These are phyloP conservation scores for Stenichneumon culpator DNA, from an alignment of 2,888 invertebrate species.

Conservation along the genomic window DNA sequence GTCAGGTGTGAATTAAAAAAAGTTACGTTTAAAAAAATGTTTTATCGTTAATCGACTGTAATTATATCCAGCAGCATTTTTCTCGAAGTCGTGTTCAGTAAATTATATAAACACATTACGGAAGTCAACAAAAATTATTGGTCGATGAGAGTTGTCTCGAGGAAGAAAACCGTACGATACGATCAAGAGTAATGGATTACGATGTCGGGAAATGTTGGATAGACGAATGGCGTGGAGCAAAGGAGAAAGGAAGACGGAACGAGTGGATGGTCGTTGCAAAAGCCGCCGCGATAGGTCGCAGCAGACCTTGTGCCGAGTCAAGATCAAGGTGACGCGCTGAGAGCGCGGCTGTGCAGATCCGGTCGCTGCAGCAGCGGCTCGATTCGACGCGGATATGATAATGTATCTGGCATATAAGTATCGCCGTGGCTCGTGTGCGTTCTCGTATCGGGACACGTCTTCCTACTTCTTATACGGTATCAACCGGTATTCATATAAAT, in stretches of 20 bases:
- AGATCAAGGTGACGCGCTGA: slow-evolving; percentile 78
- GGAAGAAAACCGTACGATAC: not conserved
- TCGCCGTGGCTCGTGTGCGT: slow-evolving; percentile 18
- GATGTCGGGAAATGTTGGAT: not conserved
- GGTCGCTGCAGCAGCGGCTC: slow-evolving; percentile 35
- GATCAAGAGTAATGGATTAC: not conserved
- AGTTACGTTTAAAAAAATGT: too few relatives aligned
- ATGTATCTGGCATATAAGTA: slow-evolving; percentile 57
- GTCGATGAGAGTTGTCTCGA: not conserved
- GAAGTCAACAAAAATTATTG: not conserved
- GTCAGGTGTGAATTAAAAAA: not conserved
- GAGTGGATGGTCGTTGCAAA: slow-evolving; percentile 46
- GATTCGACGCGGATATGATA: slow-evolving; percentile 64
- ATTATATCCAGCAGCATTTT: not conserved
- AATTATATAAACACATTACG: not conserved
- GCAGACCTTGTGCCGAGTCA: slow-evolving; percentile 78
- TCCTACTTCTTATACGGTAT: slow-evolving; percentile 30
- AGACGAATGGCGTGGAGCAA: not conserved
- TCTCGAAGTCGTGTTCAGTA: not conserved
- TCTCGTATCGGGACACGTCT: slow-evolving; percentile 27
- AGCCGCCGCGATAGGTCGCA: slow-evolving; percentile 65
- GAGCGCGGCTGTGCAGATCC: slow-evolving; percentile 36
- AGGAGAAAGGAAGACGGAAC: slow-evolving; percentile 44
- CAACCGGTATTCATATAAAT: slow-evolving; percentile 28
- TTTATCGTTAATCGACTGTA: not conserved